phyloP scores from a whole-genome alignment of 2,888 invertebrate species.

The Lamellibrachia columna region DNA sequence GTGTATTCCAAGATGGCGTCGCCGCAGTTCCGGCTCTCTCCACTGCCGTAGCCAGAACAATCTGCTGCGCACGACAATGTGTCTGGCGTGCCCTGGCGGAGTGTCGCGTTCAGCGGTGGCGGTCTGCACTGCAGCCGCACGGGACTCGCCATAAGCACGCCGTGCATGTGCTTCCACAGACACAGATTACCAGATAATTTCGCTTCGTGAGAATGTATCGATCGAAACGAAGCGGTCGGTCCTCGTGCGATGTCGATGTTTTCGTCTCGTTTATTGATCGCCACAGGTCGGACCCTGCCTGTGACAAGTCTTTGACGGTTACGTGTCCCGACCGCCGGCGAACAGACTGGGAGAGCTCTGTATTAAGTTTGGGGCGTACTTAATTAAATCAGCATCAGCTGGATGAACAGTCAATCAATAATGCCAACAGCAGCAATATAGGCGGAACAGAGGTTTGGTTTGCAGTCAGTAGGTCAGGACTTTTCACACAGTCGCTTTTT shows the following conservation, averaged over 20 bases:
- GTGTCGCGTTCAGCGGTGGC: not conserved
- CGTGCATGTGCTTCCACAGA: not conserved
- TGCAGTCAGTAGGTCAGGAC: not conserved
- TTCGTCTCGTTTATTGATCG: not conserved
- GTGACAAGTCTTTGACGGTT: not conserved
- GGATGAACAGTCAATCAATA: not conserved
- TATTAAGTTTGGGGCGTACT: not conserved
- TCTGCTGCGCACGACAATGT: not conserved
- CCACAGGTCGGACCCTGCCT: not conserved
- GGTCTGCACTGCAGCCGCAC: not conserved
- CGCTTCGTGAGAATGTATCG: constrained; percentile 16
- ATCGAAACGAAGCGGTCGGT: not conserved
- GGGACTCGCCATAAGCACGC: not conserved
- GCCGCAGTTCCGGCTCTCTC: too few relatives aligned
- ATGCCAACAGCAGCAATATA: not conserved
- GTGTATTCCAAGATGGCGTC: too few relatives aligned
- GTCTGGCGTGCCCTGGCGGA: not conserved
- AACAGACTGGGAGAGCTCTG: not conserved
- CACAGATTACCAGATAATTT: constrained; percentile 12
- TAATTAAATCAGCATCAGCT: constrained; percentile 4
- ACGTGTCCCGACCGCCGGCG: not conserved
- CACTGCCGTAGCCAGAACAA: not conserved
- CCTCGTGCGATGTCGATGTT: not conserved
- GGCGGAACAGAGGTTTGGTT: not conserved
- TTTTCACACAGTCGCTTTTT: not conserved